Percentiles rank a stretch among this genome's conserved stretches.
phyloP scores from a whole-genome alignment of 1,140 invertebrate species.

The Psilanteris sp. region DNA sequence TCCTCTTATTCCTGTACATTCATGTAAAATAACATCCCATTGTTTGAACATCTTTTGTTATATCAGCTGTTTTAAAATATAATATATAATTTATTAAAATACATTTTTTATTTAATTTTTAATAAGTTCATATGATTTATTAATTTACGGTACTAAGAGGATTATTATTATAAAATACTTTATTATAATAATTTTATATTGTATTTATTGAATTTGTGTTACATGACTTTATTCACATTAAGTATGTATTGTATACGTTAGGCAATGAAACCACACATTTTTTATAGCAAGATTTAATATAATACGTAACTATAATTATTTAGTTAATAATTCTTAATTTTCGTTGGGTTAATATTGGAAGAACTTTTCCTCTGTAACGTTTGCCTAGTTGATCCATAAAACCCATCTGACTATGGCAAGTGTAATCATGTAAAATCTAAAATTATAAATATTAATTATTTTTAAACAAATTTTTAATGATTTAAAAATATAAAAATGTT shows the following conservation, averaged over 20 bases:
- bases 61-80: too few relatives aligned
- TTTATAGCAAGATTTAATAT: not conserved
- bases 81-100: too few relatives aligned
- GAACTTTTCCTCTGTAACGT: conserved; percentile 74
- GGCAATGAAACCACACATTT: not conserved
- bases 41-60: too few relatives aligned
- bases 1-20: too few relatives aligned
- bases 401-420: conserved; percentile 70
- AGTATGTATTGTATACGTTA: not conserved
- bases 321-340: conserved; percentile 55
- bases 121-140: too few relatives aligned
- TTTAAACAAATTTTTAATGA: not conserved
- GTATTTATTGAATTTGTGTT: too few relatives aligned
- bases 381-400: conserved; percentile 77
- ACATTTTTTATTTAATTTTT: too few relatives aligned
- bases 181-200: too few relatives aligned
- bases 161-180: too few relatives aligned
- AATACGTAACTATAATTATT: too few relatives aligned
- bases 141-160: too few relatives aligned
- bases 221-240: too few relatives aligned
- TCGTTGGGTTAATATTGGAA: conserved; percentile 68
- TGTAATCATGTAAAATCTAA: conserved; percentile 72
- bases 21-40: not conserved
- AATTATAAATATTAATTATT: conserved; percentile 2
- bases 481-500: conserved; percentile 9